Percentiles rank a stretch among this genome's conserved stretches.
phyloP scores from a whole-genome alignment of 2,797 vertebrate species.

The Mus caroli region DNA sequence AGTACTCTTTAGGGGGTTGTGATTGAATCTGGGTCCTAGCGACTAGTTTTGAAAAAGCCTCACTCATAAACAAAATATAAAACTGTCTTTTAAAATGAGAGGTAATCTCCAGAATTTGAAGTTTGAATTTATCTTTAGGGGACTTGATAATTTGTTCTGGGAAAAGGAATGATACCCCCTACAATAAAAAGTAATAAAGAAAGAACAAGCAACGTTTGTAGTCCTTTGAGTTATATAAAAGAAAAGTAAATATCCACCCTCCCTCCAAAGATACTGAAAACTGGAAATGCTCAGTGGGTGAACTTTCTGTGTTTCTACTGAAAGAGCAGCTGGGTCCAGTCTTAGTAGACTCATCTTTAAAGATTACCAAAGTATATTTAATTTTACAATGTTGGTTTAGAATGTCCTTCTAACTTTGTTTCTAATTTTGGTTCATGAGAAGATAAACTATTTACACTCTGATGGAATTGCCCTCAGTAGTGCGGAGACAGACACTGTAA shows the following conservation, averaged over 20 bases:
- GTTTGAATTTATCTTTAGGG: slow-evolving; percentile 48
- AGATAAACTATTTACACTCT: not conserved
- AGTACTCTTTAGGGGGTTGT: not conserved
- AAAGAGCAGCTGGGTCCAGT: not conserved
- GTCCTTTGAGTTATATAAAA: slow-evolving; percentile 21
- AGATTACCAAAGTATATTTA: slow-evolving; percentile 4
- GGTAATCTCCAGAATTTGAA: slow-evolving; percentile 62
- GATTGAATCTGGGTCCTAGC: slow-evolving; percentile 25
- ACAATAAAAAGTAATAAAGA: slow-evolving; percentile 57
- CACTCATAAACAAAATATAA: slow-evolving; percentile 55
- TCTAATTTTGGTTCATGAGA: slow-evolving; percentile 11
- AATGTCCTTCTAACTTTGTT: not conserved
- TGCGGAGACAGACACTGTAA: not conserved
- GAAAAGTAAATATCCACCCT: slow-evolving; percentile 46
- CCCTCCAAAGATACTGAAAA: not conserved
- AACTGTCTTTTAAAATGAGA: slow-evolving; percentile 45
- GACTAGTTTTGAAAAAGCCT: slow-evolving; percentile 14
- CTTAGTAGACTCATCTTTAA: slow-evolving; percentile 13
- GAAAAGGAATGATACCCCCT: slow-evolving; percentile 34
- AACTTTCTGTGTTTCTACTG: not conserved
- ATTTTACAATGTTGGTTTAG: slow-evolving; percentile 21
- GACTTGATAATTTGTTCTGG: slow-evolving; percentile 47
- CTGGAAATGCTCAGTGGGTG: not conserved
- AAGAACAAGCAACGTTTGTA: slow-evolving; percentile 1
- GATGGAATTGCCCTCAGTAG: not conserved